Percentiles rank a stretch among this genome's conserved stretches.
These are phyloP conservation scores for Cremastobaeus sp. DNA, from an alignment of 2,888 invertebrate genomes.

Conservation along the genomic window DNA sequence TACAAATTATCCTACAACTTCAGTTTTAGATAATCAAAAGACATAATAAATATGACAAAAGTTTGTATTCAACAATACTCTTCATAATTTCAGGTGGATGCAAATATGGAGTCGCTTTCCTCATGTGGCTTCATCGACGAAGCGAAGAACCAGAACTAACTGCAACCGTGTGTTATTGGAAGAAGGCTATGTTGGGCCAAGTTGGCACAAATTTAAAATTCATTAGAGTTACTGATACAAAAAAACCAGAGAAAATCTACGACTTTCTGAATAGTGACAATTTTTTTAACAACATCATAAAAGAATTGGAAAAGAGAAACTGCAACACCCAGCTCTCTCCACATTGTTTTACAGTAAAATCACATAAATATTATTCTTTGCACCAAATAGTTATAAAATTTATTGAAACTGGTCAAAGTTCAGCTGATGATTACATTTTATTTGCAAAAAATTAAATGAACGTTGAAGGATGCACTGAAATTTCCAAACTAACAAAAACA, in stretches of 20 bases:
- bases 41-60: no score
- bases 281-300: slow-evolving; percentile 7
- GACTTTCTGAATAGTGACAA: slow-evolving; percentile 1
- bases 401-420: background rate
- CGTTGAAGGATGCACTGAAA: slow-evolving; percentile 4
- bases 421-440: slow-evolving; percentile 10
- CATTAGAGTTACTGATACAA: slow-evolving; percentile 18
- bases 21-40: no score
- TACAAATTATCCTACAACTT: slow-evolving; percentile 11
- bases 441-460: slow-evolving; percentile 8
- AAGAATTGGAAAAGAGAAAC: background rate
- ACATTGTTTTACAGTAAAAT: slow-evolving; percentile 14
- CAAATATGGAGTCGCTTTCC: slow-evolving; percentile 54
- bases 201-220: slow-evolving; percentile 41
- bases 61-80: no score
- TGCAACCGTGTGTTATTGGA: slow-evolving; percentile 57
- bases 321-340: slow-evolving; percentile 13
- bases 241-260: background rate
- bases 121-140: slow-evolving; percentile 59
- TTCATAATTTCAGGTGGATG: slow-evolving; percentile 50
- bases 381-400: slow-evolving; percentile 16
- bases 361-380: slow-evolving; percentile 13
- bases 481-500: slow-evolving; percentile 1
- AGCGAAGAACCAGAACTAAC: slow-evolving; percentile 60
- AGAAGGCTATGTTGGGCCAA: slow-evolving; percentile 52